phyloP scores from a whole-genome alignment of 2,888 invertebrate species.

The Brassicogethes aeneus region DNA sequence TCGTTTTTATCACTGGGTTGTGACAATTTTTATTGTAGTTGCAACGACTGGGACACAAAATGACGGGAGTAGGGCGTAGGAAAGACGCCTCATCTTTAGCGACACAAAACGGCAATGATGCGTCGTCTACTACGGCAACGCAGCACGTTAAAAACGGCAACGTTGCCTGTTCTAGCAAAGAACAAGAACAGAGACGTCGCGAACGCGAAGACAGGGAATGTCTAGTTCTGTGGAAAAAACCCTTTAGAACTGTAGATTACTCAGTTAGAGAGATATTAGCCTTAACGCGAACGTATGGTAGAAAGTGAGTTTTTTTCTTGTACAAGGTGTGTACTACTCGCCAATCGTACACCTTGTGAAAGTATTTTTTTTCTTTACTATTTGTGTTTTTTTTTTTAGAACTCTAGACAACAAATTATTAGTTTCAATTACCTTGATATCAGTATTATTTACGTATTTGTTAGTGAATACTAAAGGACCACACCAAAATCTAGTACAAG shows the following conservation, averaged over 20 bases:
- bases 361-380: neutral
- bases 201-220: constrained; percentile 52
- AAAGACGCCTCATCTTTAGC: constrained; percentile 25
- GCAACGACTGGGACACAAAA: constrained; percentile 57
- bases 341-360: no score
- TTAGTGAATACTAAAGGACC: constrained; percentile 55
- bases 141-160: constrained; percentile 21
- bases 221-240: constrained; percentile 74
- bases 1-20: no score
- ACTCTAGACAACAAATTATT: constrained; percentile 52
- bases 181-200: constrained; percentile 32
- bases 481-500: constrained; percentile 52
- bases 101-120: constrained; percentile 20
- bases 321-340: no score
- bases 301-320: constrained; percentile 43
- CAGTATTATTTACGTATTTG: constrained; percentile 43
- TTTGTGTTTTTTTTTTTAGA: constrained; percentile 42
- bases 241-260: constrained; percentile 70
- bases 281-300: constrained; percentile 50
- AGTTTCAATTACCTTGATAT: constrained; percentile 44
- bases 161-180: constrained; percentile 8
- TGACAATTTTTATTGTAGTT: no score
- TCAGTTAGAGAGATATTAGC: constrained; percentile 64
- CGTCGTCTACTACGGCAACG: constrained; percentile 12
- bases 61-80: constrained; percentile 42